Percentiles rank a stretch among this genome's conserved stretches.
Conservation (phyloP, 1,140 invertebrate genomes). For the Leptinotarsa texana region DNA sequence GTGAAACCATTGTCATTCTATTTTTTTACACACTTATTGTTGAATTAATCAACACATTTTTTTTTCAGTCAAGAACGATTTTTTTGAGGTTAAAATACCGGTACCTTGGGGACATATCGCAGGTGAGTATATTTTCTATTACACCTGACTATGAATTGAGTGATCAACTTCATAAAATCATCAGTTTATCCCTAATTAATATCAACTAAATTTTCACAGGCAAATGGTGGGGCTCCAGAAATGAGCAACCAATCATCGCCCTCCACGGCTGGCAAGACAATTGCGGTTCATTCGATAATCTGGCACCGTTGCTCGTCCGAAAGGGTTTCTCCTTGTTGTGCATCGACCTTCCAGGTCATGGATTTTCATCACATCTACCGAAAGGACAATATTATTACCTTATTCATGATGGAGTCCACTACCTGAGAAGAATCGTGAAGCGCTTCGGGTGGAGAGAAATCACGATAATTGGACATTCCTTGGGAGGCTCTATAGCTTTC, state of each 20-base stretch:
- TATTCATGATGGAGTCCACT: constrained; percentile 75
- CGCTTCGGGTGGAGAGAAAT: constrained; percentile 81
- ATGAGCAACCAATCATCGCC: constrained; percentile 74
- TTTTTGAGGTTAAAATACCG: no score
- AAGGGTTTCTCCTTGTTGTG: constrained; percentile 66
- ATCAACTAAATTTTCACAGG: constrained; percentile 54
- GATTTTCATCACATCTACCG: constrained; percentile 77
- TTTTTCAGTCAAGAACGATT: no score
- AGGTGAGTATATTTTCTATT: no score
- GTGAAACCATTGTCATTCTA: no score
- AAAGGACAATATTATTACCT: constrained; percentile 72
- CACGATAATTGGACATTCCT: constrained; percentile 76
- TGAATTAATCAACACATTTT: no score
- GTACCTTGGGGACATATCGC: no score
- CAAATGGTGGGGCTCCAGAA: constrained; percentile 77
- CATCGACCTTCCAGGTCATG: constrained; percentile 82
- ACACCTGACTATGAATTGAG: no score
- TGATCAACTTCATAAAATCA: no score
- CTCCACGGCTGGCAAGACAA: constrained; percentile 91
- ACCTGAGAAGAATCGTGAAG: constrained; percentile 74
- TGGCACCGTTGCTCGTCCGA: constrained; percentile 71
- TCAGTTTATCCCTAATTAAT: no score
- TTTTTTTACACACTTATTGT: no score
- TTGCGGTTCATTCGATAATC: constrained; percentile 79
- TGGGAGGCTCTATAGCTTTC: constrained; percentile 80